Percentiles rank a stretch among this genome's conserved stretches.
These are phyloP conservation scores for Wasmannia auropunctata DNA, from an alignment of 1,140 invertebrate genomes.

Conservation along the genomic window DNA sequence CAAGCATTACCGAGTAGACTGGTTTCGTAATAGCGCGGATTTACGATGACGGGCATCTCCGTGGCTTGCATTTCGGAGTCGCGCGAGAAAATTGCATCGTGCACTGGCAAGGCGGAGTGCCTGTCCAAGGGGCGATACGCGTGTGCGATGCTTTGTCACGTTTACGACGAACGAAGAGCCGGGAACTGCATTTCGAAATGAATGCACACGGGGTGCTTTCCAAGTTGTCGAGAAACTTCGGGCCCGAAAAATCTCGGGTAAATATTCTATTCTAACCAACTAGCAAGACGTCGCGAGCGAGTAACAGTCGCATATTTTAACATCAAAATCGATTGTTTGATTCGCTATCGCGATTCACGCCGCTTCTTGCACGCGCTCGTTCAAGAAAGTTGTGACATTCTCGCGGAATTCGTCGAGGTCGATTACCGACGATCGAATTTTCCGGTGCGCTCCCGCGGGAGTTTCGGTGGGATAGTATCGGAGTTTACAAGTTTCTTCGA, in stretches of 20 bases:
- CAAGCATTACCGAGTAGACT: neutral
- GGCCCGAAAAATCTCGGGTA: constrained; percentile 32
- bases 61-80: constrained; percentile 41
- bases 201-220: neutral
- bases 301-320: neutral
- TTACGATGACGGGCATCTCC: constrained; percentile 39
- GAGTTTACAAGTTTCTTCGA: constrained; percentile 38
- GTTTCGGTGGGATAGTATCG: neutral
- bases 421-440: constrained; percentile 44
- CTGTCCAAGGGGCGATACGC: neutral
- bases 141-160: constrained; percentile 7
- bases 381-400: constrained; percentile 1
- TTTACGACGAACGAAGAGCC: constrained; percentile 36
- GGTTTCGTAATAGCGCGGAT: constrained; percentile 51
- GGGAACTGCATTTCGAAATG: constrained; percentile 18
- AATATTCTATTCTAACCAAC: neutral
- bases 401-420: neutral
- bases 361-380: neutral
- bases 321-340: neutral
- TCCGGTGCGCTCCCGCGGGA: neutral
- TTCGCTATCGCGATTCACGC: neutral
- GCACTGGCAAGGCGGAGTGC: neutral
- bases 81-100: constrained; percentile 20
- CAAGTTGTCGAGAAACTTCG: neutral
- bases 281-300: neutral